Conservation (phyloP, 2,797 vertebrate genomes). For the Neoniphon sammara region DNA sequence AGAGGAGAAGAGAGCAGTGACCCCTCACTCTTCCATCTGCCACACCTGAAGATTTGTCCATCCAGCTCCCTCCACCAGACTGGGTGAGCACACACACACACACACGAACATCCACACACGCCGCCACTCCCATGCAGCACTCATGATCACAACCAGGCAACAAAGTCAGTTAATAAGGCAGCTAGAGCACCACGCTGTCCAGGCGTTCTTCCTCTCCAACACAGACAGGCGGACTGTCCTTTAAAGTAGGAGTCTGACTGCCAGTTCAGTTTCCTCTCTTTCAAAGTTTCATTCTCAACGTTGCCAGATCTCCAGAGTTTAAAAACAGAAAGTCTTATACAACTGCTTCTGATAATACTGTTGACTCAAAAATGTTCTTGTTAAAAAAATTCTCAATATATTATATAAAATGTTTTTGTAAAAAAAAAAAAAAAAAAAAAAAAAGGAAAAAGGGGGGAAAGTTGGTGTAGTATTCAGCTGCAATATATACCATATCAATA, state of each 20-base stretch:
- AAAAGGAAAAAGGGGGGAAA: slow-evolving; percentile 60
- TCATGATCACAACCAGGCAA: slow-evolving; percentile 61
- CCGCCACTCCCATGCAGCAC: slow-evolving; percentile 59
- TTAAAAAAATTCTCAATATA: slow-evolving; percentile 89
- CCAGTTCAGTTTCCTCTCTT: slow-evolving; percentile 56
- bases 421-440: too few relatives aligned
- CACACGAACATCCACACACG: too few relatives aligned
- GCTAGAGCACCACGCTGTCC: slow-evolving; percentile 32
- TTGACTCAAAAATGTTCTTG: slow-evolving; percentile 60
- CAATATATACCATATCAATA: slow-evolving; percentile 92
- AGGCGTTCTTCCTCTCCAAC: slow-evolving; percentile 47
- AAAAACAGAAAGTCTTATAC: slow-evolving; percentile 29
- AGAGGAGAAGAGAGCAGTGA: slow-evolving; percentile 73
- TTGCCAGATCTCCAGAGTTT: slow-evolving; percentile 54
- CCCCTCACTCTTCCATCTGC: slow-evolving; percentile 55
- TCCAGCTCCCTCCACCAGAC: slow-evolving; percentile 45
- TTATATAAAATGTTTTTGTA: slow-evolving; percentile 91
- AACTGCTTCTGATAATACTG: slow-evolving; percentile 53
- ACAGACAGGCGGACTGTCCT: slow-evolving; percentile 59
- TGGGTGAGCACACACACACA: slow-evolving; percentile 53
- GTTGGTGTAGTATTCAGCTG: slow-evolving; percentile 80
- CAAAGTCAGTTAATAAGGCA: slow-evolving; percentile 74
- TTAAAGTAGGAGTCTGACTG: slow-evolving; percentile 70
- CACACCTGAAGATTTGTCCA: slow-evolving; percentile 54
- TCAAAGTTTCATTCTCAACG: slow-evolving; percentile 52